A percentile compares a stretch with the other conserved stretches of the same genome.
These are phyloP conservation scores for Molossus molossus DNA, from an alignment of 2,797 vertebrate species.

Conservation along the genomic window DNA sequence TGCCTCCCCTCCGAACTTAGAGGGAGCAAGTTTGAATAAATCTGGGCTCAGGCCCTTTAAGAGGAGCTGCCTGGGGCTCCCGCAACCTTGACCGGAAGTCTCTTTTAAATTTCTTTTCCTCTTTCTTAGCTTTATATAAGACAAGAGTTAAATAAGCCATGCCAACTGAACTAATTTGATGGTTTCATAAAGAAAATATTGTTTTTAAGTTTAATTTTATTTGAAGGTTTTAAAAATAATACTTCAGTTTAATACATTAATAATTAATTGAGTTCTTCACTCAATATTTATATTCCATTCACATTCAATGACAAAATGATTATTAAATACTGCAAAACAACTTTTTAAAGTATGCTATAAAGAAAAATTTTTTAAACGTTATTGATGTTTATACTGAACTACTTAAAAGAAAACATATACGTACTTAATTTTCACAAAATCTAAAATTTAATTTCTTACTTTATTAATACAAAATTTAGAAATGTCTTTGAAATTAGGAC, in stretches of 20 bases:
- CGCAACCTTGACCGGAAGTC: too few species aligned
- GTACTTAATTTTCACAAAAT: background rate
- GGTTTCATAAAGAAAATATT: slow-evolving; percentile 61
- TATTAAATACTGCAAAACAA: background rate
- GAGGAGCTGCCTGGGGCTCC: too few species aligned
- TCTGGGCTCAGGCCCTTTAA: too few species aligned
- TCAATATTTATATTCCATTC: slow-evolving; percentile 11
- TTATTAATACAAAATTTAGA: slow-evolving; percentile 20
- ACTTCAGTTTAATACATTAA: background rate
- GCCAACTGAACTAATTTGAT: background rate
- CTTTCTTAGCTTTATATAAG: background rate
- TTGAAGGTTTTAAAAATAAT: slow-evolving; percentile 63
- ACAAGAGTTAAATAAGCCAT: background rate
- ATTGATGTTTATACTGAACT: background rate
- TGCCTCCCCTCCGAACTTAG: too few species aligned
- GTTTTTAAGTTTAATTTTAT: slow-evolving; percentile 42
- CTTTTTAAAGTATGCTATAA: slow-evolving; percentile 4
- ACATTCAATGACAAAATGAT: background rate
- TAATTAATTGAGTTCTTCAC: background rate
- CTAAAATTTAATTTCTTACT: slow-evolving; percentile 18
- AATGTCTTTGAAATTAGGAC: slow-evolving; percentile 34
- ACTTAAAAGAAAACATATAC: background rate
- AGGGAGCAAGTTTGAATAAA: too few species aligned
- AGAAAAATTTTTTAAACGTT: background rate
- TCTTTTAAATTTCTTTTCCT: slow-evolving; percentile 2